A percentile compares a stretch with the other conserved stretches of the same genome.
These are phyloP conservation scores for Agriotes lineatus DNA, from an alignment of 2,888 invertebrate genomes.

Conservation along the genomic window DNA sequence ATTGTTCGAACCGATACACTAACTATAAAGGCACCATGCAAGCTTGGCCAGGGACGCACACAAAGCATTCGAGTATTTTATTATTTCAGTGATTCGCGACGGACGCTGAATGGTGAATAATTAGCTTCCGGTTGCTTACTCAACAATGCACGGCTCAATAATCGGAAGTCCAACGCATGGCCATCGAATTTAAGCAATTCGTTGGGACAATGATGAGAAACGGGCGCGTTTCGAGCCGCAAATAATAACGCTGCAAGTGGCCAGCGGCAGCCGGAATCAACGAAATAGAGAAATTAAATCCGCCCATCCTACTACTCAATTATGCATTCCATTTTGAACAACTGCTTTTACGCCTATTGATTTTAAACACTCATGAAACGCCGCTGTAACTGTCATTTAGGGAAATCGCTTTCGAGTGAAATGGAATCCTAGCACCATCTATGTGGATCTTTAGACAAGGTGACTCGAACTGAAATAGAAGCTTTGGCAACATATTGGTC, in stretches of 20 bases:
- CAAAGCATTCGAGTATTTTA: slow-evolving; percentile 40
- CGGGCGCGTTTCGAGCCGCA: slow-evolving; percentile 23
- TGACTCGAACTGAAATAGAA: too few relatives aligned
- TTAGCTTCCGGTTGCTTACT: slow-evolving; percentile 60
- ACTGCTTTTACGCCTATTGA: neutral
- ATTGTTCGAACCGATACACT: slow-evolving; percentile 11
- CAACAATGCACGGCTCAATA: slow-evolving; percentile 59
- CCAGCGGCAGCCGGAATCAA: slow-evolving; percentile 21
- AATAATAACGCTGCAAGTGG: slow-evolving; percentile 27
- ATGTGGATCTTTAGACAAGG: too few relatives aligned
- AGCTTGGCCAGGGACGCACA: neutral
- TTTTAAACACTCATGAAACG: neutral
- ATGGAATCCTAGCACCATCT: too few relatives aligned
- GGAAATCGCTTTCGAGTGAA: neutral
- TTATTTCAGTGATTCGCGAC: slow-evolving; percentile 44
- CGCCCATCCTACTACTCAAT: neutral
- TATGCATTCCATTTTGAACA: neutral
- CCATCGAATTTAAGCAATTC: slow-evolving; percentile 41
- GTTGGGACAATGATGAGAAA: slow-evolving; percentile 18
- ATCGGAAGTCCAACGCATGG: slow-evolving; percentile 55
- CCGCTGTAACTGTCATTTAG: neutral
- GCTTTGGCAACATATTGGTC: too few relatives aligned
- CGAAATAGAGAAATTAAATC: slow-evolving; percentile 4
- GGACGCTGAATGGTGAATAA: slow-evolving; percentile 55
- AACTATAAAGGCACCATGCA: neutral